phyloP scores from a whole-genome alignment of 2,888 invertebrate genomes.

The Zaprionus bogoriensis region DNA sequence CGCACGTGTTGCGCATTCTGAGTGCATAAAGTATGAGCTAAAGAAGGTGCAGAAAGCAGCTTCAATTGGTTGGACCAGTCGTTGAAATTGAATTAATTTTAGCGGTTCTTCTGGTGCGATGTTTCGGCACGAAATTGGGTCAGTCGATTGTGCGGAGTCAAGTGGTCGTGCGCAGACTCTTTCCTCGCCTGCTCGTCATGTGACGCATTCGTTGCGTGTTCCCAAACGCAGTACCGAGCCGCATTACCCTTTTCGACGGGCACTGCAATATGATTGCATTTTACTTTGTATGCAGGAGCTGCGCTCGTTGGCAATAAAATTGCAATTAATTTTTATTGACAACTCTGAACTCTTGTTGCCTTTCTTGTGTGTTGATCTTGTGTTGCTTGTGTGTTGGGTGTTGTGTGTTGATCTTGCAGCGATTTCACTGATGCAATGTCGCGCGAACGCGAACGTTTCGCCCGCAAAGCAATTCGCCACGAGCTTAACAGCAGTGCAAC shows the following conservation, averaged over 20 bases:
- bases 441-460: slow-evolving; percentile 32
- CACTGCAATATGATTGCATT: slow-evolving; percentile 1
- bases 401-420: slow-evolving; percentile 52
- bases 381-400: slow-evolving; percentile 50
- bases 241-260: slow-evolving; percentile 8
- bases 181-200: background rate
- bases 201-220: slow-evolving; percentile 3
- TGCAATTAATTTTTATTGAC: slow-evolving; percentile 82
- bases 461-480: slow-evolving; percentile 6
- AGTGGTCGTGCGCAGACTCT: background rate
- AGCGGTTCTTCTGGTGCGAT: slow-evolving; percentile 27
- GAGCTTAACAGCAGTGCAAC: background rate
- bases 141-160: slow-evolving; percentile 32
- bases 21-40: slow-evolving; percentile 40
- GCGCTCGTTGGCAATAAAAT: slow-evolving; percentile 77
- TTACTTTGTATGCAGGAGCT: slow-evolving; percentile 69
- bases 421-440: slow-evolving; percentile 56
- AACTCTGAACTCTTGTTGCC: slow-evolving; percentile 72
- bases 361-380: slow-evolving; percentile 48
- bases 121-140: slow-evolving; percentile 51
- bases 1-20: slow-evolving; percentile 43
- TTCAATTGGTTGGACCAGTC: slow-evolving; percentile 19
- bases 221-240: slow-evolving; percentile 2
- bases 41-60: slow-evolving; percentile 6
- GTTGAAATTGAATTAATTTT: slow-evolving; percentile 57